These are phyloP conservation scores for Myiopsitta monachus DNA, from an alignment of 2,113 vertebrate genomes.

Conservation along the genomic window DNA sequence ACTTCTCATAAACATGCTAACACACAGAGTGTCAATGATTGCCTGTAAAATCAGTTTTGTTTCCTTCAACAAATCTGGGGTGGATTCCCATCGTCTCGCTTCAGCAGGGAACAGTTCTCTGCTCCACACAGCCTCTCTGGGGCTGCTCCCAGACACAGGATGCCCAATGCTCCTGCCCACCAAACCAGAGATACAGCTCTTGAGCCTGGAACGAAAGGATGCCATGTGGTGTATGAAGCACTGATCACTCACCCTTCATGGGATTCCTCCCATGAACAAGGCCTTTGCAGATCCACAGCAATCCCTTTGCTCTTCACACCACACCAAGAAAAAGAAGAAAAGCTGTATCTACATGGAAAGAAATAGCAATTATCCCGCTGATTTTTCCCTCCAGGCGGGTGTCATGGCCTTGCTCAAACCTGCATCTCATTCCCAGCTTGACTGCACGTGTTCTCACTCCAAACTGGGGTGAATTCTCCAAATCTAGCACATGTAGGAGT, in stretches of 20 bases:
- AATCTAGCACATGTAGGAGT: background rate
- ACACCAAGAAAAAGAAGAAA: background rate
- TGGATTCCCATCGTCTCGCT: background rate
- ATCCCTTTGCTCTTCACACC: background rate
- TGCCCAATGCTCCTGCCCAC: background rate
- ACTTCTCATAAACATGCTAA: background rate
- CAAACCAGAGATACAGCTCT: background rate
- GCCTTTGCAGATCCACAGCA: background rate
- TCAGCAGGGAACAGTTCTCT: background rate
- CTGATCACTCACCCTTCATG: background rate
- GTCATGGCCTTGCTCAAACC: background rate
- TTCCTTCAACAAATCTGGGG: background rate
- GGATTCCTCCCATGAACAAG: background rate
- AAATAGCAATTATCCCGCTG: fast-evolving
- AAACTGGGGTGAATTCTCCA: background rate
- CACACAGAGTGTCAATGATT: background rate
- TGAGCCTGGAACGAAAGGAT: background rate
- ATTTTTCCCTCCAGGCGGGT: background rate
- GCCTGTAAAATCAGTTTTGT: background rate
- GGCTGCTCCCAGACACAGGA: background rate
- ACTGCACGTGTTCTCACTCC: fast-evolving
- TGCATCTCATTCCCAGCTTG: background rate
- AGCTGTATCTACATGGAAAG: background rate
- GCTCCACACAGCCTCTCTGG: background rate
- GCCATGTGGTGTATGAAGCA: fast-evolving